A percentile compares a stretch with the other conserved stretches of the same genome.
phyloP scores from a whole-genome alignment of 2,888 invertebrate genomes.

The Iselma pallidipennis region DNA sequence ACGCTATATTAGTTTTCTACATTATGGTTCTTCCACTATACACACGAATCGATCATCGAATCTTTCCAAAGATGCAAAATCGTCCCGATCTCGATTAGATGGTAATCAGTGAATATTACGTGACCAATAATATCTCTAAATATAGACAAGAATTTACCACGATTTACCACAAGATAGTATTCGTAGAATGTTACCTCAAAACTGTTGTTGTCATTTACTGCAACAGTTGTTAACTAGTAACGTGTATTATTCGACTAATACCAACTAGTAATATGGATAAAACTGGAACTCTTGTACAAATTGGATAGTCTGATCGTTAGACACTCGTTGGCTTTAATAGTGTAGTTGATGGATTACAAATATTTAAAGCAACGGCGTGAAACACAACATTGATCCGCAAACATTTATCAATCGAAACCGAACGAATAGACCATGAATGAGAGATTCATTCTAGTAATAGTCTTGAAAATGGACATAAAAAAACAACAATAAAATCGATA shows the following conservation, averaged over 20 bases:
- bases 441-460: background rate
- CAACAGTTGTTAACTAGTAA: background rate
- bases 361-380: too few species aligned
- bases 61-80: too few species aligned
- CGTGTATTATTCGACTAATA: background rate
- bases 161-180: too few species aligned
- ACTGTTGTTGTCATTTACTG: background rate
- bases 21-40: background rate
- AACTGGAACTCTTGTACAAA: background rate
- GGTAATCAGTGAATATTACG: slow-evolving; percentile 20
- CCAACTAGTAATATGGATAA: background rate
- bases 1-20: background rate
- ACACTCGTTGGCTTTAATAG: background rate
- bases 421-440: background rate
- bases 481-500: background rate
- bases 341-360: background rate
- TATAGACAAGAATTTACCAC: too few species aligned
- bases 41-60: too few species aligned
- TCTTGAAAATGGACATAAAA: background rate
- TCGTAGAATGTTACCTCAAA: too few species aligned
- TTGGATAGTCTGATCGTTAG: background rate
- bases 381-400: background rate
- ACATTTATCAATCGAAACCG: background rate
- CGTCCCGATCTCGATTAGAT: slow-evolving; percentile 21
- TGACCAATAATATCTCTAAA: too few species aligned